Base-by-base conservation (phyloP, 1,140 invertebrate genomes). In the Oscheius sp. region DNA sequence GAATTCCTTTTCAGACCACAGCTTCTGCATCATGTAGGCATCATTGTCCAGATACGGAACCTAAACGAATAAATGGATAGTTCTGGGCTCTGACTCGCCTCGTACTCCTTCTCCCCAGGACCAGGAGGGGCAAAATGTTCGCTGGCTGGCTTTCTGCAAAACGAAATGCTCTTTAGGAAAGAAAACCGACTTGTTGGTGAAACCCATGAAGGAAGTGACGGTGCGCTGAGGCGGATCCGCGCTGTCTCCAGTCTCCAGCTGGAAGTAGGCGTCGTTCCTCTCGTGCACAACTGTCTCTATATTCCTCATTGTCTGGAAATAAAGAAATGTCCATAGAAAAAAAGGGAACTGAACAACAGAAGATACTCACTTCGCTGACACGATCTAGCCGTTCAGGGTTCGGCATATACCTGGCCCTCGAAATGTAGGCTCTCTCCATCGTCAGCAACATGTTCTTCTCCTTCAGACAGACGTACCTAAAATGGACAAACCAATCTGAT, bases 371-470 rank as follows among this genome's bases (percentile, higher is more conserved):
- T 73, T 81, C 78, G 15, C 77, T 77, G 78, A 95, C 92, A 88
- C 96, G 97, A 84, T 97, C 93, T 58, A 97, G 88, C 82, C 96
- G 88, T 87, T 99, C 95, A 31, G 94, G 93, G 88, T 90, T 96
- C 13, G 95, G 93, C 85, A 98, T 93, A n/a, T 91, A 75, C 84
- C 89, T 86, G 38, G 84, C 85, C 80, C 90, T 86, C 72, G 88
- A 83, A 61, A 90, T 90, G 81, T 89, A 91, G 81, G 91, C 91
- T 71, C 92, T 88, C 87, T 97, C 91, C 95, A 98, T 96, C 20
- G 96, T 98, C 58, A 95, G 84, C 3, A 99, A 86, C 94, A 97
- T 96, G 85, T 99, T 99, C 68, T 90, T 87, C 87, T 99, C 96
- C 87, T 98, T 99, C 28, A 97, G 85, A 66, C 99, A 87, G 29